These are phyloP conservation scores for Premnoplex brunnescens DNA, from an alignment of 2,797 vertebrate species.

Conservation along the genomic window DNA sequence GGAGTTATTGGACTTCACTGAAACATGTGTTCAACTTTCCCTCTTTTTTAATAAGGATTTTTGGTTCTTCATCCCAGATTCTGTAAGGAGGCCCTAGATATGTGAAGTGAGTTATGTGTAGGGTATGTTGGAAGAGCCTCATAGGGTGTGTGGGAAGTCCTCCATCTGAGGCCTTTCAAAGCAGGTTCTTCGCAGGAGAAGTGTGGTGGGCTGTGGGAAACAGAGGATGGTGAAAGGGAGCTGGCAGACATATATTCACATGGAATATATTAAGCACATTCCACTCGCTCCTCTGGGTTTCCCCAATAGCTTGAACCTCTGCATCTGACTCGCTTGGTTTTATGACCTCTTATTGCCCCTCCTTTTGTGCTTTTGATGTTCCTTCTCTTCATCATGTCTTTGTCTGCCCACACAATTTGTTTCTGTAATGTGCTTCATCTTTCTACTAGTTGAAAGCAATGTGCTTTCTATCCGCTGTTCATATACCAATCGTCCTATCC, in stretches of 20 bases:
- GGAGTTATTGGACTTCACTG: slow-evolving; percentile 11
- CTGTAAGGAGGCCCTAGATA: background rate
- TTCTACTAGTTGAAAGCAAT: background rate
- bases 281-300: slow-evolving; percentile 41
- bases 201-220: slow-evolving; percentile 35
- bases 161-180: slow-evolving; percentile 11
- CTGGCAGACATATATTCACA: slow-evolving; percentile 60
- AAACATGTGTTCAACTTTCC: slow-evolving; percentile 29
- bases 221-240: slow-evolving; percentile 37
- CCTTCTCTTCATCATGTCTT: slow-evolving; percentile 26
- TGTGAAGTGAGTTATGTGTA: background rate
- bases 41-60: background rate
- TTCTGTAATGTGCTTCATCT: slow-evolving; percentile 12
- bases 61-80: background rate
- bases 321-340: slow-evolving; percentile 33
- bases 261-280: slow-evolving; percentile 62
- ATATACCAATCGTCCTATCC: background rate
- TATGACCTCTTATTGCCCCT: slow-evolving; percentile 48
- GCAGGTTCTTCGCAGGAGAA: slow-evolving; percentile 38
- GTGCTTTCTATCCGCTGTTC: background rate
- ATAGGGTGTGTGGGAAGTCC: background rate
- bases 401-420: slow-evolving; percentile 40
- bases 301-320: slow-evolving; percentile 40
- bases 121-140: background rate
- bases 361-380: slow-evolving; percentile 40